Base-by-base conservation (phyloP, 1,140 invertebrate genomes). In the Hermatobates lingyangjiaoensis region DNA sequence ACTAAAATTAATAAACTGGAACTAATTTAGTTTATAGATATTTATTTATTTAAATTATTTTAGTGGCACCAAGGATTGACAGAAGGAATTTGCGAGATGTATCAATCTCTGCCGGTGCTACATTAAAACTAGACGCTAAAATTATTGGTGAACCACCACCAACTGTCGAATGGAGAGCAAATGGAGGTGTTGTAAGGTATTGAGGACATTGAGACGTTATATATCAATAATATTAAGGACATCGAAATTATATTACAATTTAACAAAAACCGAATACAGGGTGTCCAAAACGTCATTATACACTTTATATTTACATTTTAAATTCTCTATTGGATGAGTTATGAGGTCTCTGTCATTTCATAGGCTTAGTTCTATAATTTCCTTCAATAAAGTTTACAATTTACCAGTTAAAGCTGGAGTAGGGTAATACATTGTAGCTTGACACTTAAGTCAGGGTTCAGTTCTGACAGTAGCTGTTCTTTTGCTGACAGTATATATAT, bases 51-150 rank as follows among this genome's bases (percentile, higher is more conserved):
- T 34, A n/a, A 34, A n/a, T 34, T 34, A 34, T 34, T 42, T 42
- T 20, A 83, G 78, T 95, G 65, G 83, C 88, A 51, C 94, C 95
- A 27, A 91, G 88, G 69, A 98, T 98, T 68, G 91, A 96, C 65
- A 74, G 91, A 45, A 77, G 86, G 51, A 89, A 91, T 62, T 69
- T 96, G 10, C 76, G 83, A 38, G 87, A 93, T 62, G 71, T 96
- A 27, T 89, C 81, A 0, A 66, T 96, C 39, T 90, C 88, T n/a
- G 83, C 87, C 51, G 91, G 91, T 27, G 81, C 87, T 3, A 76
- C 87, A 27, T 73, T 96, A n/a, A 92, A 91, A 67, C 80, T 91
- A 59, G 91, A 95, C 60, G 88, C 86, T 2, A 82, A 80, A 56
- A 81, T 95, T 40, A 86, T 79, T 61, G 91, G 91, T 54, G 91